phyloP scores from a whole-genome alignment of 2,888 invertebrate species.

The Thalpophila matura region DNA sequence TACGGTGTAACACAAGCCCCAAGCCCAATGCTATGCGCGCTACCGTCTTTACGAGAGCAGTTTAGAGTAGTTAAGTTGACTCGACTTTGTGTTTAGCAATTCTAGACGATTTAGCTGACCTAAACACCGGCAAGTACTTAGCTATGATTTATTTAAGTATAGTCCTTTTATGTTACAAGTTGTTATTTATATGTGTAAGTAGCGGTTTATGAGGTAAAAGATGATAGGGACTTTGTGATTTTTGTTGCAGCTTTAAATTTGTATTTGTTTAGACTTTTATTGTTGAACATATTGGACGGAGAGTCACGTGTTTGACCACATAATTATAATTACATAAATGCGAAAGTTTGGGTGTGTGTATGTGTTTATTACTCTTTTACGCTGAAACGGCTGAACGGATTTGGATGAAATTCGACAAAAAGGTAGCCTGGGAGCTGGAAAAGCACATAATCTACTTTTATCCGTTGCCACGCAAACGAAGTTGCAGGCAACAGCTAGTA shows the following conservation, averaged over 20 bases:
- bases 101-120: slow-evolving; percentile 66
- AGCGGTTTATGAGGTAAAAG: slow-evolving; percentile 1
- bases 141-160: slow-evolving; percentile 71
- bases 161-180: slow-evolving; percentile 49
- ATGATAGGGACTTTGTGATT: slow-evolving; percentile 13
- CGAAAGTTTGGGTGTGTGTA: too few species aligned
- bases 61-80: slow-evolving; percentile 66
- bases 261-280: not conserved
- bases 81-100: slow-evolving; percentile 67
- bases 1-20: slow-evolving; percentile 64
- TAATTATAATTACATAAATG: too few species aligned
- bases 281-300: too few species aligned
- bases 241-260: not conserved
- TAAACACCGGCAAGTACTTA: slow-evolving; percentile 57
- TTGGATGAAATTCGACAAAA: too few species aligned
- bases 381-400: too few species aligned
- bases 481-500: too few species aligned
- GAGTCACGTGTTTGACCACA: too few species aligned
- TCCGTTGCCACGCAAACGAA: too few species aligned
- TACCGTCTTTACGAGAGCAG: slow-evolving; percentile 69
- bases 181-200: slow-evolving; percentile 18
- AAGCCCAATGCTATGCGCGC: slow-evolving; percentile 58
- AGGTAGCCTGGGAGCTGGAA: too few species aligned
- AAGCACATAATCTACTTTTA: too few species aligned
- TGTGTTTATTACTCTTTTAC: too few species aligned